phyloP scores from a whole-genome alignment of 2,797 vertebrate species.

The Muscicapa striata region DNA sequence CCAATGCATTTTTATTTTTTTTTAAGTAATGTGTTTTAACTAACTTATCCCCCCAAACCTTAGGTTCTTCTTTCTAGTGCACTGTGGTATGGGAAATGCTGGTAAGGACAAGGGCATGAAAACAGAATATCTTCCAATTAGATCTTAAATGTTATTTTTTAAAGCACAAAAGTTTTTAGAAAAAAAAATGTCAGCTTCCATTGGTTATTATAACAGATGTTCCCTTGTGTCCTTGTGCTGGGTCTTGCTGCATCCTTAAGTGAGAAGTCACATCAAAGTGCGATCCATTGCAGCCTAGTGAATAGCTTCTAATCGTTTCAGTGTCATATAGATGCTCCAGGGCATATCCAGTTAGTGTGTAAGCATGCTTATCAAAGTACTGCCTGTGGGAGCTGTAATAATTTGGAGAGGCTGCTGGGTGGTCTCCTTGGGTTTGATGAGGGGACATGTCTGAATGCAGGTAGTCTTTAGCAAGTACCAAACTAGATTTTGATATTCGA shows the following conservation, averaged over 20 bases:
- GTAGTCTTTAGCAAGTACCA: constrained; percentile 88
- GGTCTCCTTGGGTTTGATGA: constrained; percentile 83
- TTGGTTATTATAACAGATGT: constrained; percentile 98
- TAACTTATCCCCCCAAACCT: constrained; percentile 40
- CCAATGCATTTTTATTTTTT: constrained; percentile 57
- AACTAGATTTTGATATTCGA: constrained; percentile 83
- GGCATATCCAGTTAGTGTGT: constrained; percentile 91
- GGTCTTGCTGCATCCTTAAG: constrained; percentile 89
- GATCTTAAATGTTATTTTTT: constrained; percentile 57
- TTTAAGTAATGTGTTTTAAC: constrained; percentile 51
- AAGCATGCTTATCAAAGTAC: constrained; percentile 93
- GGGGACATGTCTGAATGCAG: constrained; percentile 87
- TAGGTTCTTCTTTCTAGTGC: constrained; percentile 71
- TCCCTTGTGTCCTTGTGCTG: constrained; percentile 90
- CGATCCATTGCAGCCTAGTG: constrained; percentile 84
- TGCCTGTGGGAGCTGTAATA: constrained; percentile 87
- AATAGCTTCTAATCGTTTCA: constrained; percentile 90
- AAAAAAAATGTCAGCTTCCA: constrained; percentile 88
- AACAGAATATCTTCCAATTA: constrained; percentile 71
- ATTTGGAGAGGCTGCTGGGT: constrained; percentile 78
- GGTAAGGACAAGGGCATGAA: constrained; percentile 73
- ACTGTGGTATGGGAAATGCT: constrained; percentile 74
- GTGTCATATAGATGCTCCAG: constrained; percentile 94
- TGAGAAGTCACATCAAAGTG: constrained; percentile 91
- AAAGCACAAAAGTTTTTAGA: constrained; percentile 65